Evolutionary conservation across 2,113 vertebrate species (phyloP), one percentile per base, ranked within the genome.

Genomic region (Muntiacus reevesi): DNA sequence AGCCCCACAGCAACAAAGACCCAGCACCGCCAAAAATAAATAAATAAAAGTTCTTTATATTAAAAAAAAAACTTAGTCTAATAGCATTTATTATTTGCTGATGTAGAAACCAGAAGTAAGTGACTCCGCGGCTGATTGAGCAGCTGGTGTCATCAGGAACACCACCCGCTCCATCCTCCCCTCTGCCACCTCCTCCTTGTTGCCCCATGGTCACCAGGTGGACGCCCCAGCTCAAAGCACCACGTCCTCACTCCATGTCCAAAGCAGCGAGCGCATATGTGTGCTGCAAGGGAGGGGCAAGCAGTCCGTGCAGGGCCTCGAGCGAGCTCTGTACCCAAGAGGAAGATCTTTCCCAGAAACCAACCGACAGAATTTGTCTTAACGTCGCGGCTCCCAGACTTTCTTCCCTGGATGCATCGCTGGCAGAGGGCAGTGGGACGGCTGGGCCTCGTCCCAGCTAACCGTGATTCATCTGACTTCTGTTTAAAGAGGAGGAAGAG

Each of bases 401-500:
- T 85, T 95, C 27, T 79, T 71, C 67, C 52, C 57, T n/a, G 25
- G 67, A 86, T 43, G 71, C 59, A 3, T 83, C 43, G 1, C 45
- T 62, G 10, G 82, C 52, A 30, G 86, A 55, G 30, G 19, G 25
- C 5, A 54, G 21, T 79, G 52, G 28, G 43, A 81, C 40, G 16
- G 21, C 67, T 52, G 21, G 36, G 52, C 62, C 36, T 76, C 23
- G 33, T 67, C 86, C 28, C 40, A 64, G 28, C 54, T 54, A 45
- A 78, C 59, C 50, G 0, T 43, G 36, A 57, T 81, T 67, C 84
- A 74, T 57, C 52, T 45, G 79, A 67, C 36, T 94, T 95, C 60
- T 76, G 28, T 84, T 40, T 74, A 59, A 52, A 85, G 47, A 83
- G 36, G 71, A 74, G 25, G 45, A 54, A 71, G 81, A 94, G 25